Conservation (phyloP, 2,888 invertebrate genomes). For the Caenorhabditis panamensis region DNA sequence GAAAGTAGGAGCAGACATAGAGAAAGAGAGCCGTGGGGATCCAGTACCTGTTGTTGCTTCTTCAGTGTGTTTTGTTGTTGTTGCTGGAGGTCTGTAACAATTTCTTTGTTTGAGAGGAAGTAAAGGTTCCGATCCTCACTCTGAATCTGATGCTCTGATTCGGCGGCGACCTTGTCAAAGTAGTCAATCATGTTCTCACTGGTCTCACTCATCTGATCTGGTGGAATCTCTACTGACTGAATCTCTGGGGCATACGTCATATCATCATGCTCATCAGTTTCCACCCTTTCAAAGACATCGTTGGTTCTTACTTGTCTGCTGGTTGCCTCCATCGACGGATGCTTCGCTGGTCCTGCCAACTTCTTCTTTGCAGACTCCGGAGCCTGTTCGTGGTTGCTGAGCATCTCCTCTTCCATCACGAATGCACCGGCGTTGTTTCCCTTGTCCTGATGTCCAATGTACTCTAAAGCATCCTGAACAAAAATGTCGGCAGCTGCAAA, state of each 20-base stretch:
- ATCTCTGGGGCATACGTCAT: conserved; percentile 81
- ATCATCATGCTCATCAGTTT: conserved; percentile 79
- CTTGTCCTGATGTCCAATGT: conserved; percentile 62
- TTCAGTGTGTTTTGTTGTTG: conserved; percentile 37
- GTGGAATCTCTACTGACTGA: conserved; percentile 80
- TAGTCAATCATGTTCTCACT: conserved; percentile 76
- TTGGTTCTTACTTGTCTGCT: conserved; percentile 70
- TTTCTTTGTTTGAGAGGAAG: neutral
- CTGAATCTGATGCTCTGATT: conserved; percentile 56
- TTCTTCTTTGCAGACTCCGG: neutral
- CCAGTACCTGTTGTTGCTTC: conserved; percentile 42
- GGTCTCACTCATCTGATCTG: conserved; percentile 80
- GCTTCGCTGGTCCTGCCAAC: conserved; percentile 9
- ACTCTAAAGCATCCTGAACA: conserved; percentile 76
- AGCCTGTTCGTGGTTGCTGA: conserved; percentile 67
- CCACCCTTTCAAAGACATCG: conserved; percentile 77
- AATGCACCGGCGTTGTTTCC: conserved; percentile 60
- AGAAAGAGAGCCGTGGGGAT: neutral
- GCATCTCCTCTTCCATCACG: conserved; percentile 80
- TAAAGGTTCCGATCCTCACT: conserved; percentile 9
- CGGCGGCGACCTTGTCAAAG: conserved; percentile 68
- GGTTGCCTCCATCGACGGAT: conserved; percentile 67
- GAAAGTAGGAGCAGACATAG: conserved; percentile 38
- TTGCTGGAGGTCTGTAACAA: conserved; percentile 43
- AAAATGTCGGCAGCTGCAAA: conserved; percentile 74